These are phyloP conservation scores for Mus pahari DNA, from an alignment of 2,113 vertebrate species.

Conservation along the genomic window DNA sequence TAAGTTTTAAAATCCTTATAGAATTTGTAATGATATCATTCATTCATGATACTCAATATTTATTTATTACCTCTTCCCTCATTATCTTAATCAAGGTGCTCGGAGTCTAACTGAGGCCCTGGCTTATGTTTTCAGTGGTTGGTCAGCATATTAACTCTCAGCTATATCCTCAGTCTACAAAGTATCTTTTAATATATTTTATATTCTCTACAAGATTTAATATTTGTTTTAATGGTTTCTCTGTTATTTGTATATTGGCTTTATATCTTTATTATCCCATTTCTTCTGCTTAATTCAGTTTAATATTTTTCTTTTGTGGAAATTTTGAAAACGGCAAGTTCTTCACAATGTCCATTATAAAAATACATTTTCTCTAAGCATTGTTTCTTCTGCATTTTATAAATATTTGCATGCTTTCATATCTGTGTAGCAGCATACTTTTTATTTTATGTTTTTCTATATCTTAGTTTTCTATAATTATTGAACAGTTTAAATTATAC, in stretches of 20 bases:
- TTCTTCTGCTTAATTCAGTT: slow-evolving; percentile 31
- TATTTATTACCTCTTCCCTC: background rate
- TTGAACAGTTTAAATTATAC: background rate
- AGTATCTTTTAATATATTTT: slow-evolving; percentile 10
- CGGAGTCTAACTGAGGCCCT: background rate
- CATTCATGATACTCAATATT: background rate
- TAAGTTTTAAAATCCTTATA: background rate
- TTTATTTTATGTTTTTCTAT: slow-evolving; percentile 50
- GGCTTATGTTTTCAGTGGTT: background rate
- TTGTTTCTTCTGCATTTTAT: background rate
- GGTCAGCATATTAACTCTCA: background rate
- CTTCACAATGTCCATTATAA: background rate
- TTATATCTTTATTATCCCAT: background rate
- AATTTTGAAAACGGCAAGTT: background rate
- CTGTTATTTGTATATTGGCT: background rate
- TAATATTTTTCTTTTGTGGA: background rate
- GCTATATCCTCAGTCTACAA: background rate
- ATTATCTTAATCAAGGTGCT: background rate
- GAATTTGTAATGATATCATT: background rate
- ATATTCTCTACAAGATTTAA: background rate
- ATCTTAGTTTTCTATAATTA: slow-evolving; percentile 38
- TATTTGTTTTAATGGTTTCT: background rate
- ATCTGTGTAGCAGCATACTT: slow-evolving; percentile 16
- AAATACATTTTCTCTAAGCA: background rate
- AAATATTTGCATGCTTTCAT: background rate